Evolutionary conservation across 2,888 invertebrate genomes (phyloP).

Genomic region (Oxyteleia sp.): DNA sequence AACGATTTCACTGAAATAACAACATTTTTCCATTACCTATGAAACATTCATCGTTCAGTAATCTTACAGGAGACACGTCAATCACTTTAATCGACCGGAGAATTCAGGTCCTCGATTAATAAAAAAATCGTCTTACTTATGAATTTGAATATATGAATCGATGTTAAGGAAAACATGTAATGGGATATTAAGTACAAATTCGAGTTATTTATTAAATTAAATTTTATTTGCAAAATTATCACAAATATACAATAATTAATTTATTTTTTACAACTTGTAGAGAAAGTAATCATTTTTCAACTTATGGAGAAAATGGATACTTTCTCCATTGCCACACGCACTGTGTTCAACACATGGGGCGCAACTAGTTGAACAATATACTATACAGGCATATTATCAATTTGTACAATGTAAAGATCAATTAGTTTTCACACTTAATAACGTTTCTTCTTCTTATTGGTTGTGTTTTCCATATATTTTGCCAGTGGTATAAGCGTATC

Average conservation of each 20-base stretch:
- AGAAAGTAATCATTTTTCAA: no score
- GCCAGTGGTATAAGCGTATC: slow-evolving; percentile 23
- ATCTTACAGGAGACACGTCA: slow-evolving; percentile 42
- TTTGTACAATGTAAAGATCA: no score
- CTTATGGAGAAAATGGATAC: no score
- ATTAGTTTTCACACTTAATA: slow-evolving; percentile 5
- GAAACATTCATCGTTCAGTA: background rate
- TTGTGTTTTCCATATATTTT: slow-evolving; percentile 20
- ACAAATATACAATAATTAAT: no score
- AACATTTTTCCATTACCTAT: background rate
- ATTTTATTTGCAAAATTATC: no score
- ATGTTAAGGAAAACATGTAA: slow-evolving; percentile 10
- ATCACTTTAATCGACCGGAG: slow-evolving; percentile 52
- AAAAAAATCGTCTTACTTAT: slow-evolving; percentile 4
- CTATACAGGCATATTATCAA: no score
- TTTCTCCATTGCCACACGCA: no score
- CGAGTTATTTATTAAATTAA: no score
- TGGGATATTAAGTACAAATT: no score
- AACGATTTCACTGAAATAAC: slow-evolving; percentile 7
- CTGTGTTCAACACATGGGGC: no score
- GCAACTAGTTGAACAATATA: no score
- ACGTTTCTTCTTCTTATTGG: slow-evolving; percentile 8
- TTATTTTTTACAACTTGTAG: no score
- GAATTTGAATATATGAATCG: slow-evolving; percentile 7
- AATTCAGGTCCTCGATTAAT: slow-evolving; percentile 15